Evolutionary conservation across 2,113 vertebrate genomes (phyloP).

Genomic region (Ctenodactylus gundi): DNA sequence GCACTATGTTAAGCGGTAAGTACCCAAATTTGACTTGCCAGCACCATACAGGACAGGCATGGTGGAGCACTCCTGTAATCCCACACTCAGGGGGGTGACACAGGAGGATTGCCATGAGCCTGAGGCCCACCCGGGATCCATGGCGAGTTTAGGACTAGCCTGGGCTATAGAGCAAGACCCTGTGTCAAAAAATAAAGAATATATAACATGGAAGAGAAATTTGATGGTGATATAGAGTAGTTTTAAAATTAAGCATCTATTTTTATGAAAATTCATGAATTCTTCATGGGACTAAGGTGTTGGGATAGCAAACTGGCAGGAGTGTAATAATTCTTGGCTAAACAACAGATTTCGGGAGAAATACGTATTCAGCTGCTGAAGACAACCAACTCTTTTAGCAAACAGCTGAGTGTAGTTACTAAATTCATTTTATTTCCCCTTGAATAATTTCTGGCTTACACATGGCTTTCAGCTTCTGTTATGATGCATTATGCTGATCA

Average conservation of each 20-base stretch:
- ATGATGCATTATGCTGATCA: slow-evolving; percentile 27
- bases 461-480: slow-evolving; percentile 22
- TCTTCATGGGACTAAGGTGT: not conserved
- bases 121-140: no score
- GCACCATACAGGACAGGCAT: no score
- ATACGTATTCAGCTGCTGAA: not conserved
- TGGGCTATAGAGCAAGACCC: no score
- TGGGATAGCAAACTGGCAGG: rapidly evolving
- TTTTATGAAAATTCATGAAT: not conserved
- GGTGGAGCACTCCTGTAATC: no score
- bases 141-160: no score
- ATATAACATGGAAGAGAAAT: not conserved
- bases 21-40: no score
- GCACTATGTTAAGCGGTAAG: no score
- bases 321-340: not conserved
- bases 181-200: not conserved
- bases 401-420: not conserved
- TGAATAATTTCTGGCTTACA: not conserved
- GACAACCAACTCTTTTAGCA: slow-evolving; percentile 16
- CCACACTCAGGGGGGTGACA: no score
- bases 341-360: not conserved
- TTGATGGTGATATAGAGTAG: rapidly evolving
- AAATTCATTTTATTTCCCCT: slow-evolving; percentile 18
- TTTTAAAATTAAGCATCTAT: not conserved
- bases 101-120: no score